Conservation (phyloP, 1,140 invertebrate genomes). For the Archivesica marissinica region DNA sequence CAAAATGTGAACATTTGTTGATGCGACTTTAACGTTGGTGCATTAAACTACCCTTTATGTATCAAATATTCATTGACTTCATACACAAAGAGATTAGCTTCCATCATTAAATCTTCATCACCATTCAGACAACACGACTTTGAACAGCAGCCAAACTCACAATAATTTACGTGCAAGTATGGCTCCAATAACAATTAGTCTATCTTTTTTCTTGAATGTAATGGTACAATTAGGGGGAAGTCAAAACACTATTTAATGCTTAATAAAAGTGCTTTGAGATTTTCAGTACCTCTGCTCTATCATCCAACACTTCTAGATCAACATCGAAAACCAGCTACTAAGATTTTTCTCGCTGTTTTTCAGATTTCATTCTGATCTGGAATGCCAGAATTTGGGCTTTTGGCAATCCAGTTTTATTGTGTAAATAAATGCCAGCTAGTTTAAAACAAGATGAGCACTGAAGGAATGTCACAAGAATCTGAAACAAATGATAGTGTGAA, state of each 20-base stretch:
- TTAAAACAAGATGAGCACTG: too few species aligned
- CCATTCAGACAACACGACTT: background rate
- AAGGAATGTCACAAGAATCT: too few species aligned
- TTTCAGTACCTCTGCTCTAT: background rate
- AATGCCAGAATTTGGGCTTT: background rate
- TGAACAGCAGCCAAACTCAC: background rate
- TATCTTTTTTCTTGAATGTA: constrained; percentile 15
- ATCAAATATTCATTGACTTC: too few species aligned
- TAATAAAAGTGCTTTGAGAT: constrained; percentile 36
- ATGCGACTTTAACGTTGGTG: too few species aligned
- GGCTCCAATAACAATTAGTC: background rate
- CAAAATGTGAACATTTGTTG: too few species aligned
- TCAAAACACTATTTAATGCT: constrained; percentile 31
- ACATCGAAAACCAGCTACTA: background rate
- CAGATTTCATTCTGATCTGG: background rate
- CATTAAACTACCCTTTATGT: too few species aligned
- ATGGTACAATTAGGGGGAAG: constrained; percentile 31
- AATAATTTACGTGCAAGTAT: background rate
- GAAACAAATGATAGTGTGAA: too few species aligned
- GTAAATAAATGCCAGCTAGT: too few species aligned
- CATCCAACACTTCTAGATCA: background rate
- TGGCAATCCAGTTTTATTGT: too few species aligned
- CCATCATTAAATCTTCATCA: constrained; percentile 23
- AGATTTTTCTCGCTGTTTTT: background rate
- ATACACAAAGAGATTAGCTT: background rate